Percentiles rank a stretch among this genome's conserved stretches.
phyloP scores from a whole-genome alignment of 2,113 vertebrate genomes.

The Sebastes schlegelii region DNA sequence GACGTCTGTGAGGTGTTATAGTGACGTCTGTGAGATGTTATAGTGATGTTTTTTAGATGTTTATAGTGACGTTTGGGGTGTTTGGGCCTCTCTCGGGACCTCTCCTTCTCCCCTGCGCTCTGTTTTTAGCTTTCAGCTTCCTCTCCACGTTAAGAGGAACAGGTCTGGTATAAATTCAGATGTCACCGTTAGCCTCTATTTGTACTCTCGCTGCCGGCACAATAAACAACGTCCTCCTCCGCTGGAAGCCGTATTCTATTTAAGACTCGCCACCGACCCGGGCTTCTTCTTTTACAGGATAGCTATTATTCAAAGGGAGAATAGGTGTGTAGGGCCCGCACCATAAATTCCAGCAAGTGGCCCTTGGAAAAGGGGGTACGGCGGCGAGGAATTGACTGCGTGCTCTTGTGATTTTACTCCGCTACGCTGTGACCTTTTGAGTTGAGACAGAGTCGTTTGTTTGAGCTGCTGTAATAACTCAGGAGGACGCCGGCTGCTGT shows the following conservation, averaged over 20 bases:
- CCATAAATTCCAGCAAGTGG: conserved; percentile 80
- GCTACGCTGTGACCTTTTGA: conserved; percentile 77
- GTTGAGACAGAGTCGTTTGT: conserved; percentile 79
- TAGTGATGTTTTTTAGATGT: too few relatives aligned
- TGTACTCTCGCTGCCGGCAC: conserved; percentile 37
- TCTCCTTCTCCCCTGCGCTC: not conserved
- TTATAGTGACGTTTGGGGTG: too few relatives aligned
- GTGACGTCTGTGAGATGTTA: too few relatives aligned
- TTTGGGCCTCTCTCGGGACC: too few relatives aligned
- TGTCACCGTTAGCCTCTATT: conserved; percentile 69
- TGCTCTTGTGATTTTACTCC: conserved; percentile 71
- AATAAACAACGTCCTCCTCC: conserved; percentile 55
- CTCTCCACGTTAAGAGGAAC: conserved; percentile 18
- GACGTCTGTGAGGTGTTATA: too few relatives aligned
- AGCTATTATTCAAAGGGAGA: conserved; percentile 75
- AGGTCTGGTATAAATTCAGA: conserved; percentile 64
- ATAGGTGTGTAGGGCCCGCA: conserved; percentile 58
- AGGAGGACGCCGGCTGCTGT: conserved; percentile 61
- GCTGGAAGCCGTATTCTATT: conserved; percentile 56
- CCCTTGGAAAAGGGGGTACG: conserved; percentile 37
- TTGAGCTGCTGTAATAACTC: conserved; percentile 77
- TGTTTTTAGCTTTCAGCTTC: conserved; percentile 2
- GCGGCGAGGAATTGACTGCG: conserved; percentile 65
- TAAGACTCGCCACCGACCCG: conserved; percentile 57
- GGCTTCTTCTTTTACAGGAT: conserved; percentile 68